phyloP scores from a whole-genome alignment of 2,888 invertebrate genomes.

The Drosophila mayaguana region DNA sequence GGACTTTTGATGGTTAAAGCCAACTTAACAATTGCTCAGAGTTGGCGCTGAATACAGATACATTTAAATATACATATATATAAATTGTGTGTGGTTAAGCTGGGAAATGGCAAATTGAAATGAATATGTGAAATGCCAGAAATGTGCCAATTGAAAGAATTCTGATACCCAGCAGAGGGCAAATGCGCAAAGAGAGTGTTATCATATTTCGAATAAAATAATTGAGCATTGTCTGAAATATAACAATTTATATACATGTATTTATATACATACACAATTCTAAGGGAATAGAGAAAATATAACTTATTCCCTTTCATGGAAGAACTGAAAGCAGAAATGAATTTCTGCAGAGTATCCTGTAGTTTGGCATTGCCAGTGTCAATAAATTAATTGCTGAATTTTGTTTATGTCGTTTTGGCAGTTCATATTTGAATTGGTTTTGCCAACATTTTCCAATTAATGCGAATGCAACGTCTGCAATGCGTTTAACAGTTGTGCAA shows the following conservation, averaged over 20 bases:
- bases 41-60: not conserved
- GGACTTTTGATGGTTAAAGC: constrained; percentile 27
- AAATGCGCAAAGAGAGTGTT: not conserved
- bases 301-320: not conserved
- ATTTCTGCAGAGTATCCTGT: not conserved
- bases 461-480: constrained; percentile 16
- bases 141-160: constrained; percentile 20
- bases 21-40: constrained; percentile 42
- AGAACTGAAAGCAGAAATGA: no score
- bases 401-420: constrained; percentile 9
- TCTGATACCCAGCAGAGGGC: not conserved
- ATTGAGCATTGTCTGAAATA: not conserved
- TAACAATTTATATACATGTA: not conserved
- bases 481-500: constrained; percentile 32
- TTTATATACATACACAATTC: no score
- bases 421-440: constrained; percentile 40
- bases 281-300: not conserved
- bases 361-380: not conserved
- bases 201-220: not conserved
- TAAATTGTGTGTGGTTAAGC: constrained; percentile 10
- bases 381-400: not conserved
- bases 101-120: constrained; percentile 35
- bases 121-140: constrained; percentile 38
- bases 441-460: constrained; percentile 48
- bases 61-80: not conserved